These are phyloP conservation scores for Batillaria attramentaria DNA, from an alignment of 1,140 invertebrate genomes.

Conservation along the genomic window DNA sequence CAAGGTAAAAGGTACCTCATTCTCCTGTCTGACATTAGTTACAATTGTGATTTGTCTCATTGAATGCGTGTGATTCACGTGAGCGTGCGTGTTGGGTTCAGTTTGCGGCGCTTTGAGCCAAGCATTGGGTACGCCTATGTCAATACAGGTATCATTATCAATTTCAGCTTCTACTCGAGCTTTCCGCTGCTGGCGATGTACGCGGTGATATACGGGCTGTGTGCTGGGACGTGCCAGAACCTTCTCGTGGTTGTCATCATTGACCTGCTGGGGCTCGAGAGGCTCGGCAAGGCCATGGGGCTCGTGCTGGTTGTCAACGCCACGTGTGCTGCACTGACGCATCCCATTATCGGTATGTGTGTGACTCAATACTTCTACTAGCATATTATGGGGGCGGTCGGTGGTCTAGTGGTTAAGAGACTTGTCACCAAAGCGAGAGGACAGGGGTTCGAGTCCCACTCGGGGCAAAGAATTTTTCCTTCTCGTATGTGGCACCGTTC, in stretches of 20 bases:
- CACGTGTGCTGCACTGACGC: constrained; percentile 15
- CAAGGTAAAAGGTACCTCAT: too few species aligned
- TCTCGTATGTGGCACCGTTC: too few species aligned
- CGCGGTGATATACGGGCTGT: constrained; percentile 37
- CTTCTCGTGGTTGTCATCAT: constrained; percentile 37
- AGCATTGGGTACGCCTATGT: background rate
- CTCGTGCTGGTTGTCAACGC: constrained; percentile 36
- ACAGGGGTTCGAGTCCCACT: too few species aligned
- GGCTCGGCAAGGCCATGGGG: constrained; percentile 35
- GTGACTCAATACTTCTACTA: background rate
- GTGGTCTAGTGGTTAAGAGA: too few species aligned
- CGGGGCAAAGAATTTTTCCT: too few species aligned
- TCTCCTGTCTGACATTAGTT: too few species aligned
- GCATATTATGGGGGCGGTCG: too few species aligned
- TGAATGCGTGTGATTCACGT: too few species aligned
- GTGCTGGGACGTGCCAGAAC: constrained; percentile 37
- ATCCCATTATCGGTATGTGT: constrained; percentile 30
- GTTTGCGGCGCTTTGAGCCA: background rate
- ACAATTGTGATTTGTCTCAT: too few species aligned
- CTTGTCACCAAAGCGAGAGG: too few species aligned
- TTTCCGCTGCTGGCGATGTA: constrained; percentile 28
- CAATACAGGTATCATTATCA: background rate
- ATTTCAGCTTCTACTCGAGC: constrained; percentile 21
- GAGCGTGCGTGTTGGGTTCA: background rate
- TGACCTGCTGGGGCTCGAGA: constrained; percentile 38